Percentiles rank a stretch among this genome's conserved stretches.
These are phyloP conservation scores for Neodiprion lecontei DNA, from an alignment of 1,140 invertebrate genomes.

Conservation along the genomic window DNA sequence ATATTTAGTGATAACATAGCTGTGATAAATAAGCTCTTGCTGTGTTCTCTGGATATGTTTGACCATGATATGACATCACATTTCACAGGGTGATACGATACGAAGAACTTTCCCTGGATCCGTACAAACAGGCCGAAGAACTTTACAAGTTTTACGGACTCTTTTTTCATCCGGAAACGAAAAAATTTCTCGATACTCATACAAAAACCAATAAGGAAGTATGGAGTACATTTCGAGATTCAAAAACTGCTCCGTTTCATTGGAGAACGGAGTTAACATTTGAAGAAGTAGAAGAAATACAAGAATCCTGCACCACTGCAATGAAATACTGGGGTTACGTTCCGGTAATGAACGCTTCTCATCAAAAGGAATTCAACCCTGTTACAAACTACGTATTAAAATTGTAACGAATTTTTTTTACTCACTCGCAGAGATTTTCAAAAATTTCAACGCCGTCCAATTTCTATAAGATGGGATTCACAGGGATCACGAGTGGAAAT, in stretches of 20 bases:
- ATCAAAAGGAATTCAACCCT: slow-evolving; percentile 66
- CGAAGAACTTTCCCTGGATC: slow-evolving; percentile 84
- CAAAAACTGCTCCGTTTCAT: slow-evolving; percentile 82
- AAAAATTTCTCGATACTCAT: slow-evolving; percentile 81
- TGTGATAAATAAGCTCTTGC: too few relatives aligned
- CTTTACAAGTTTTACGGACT: slow-evolving; percentile 81
- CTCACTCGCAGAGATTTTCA: too few relatives aligned
- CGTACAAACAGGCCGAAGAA: slow-evolving; percentile 72
- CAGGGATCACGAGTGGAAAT: neutral
- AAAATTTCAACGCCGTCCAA: slow-evolving; percentile 7
- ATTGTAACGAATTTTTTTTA: slow-evolving; percentile 34
- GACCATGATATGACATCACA: neutral
- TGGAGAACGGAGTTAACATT: slow-evolving; percentile 80
- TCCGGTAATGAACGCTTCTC: slow-evolving; percentile 59
- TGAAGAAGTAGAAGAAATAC: slow-evolving; percentile 72
- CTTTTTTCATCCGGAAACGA: slow-evolving; percentile 72
- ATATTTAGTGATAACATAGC: too few relatives aligned
- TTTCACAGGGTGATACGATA: slow-evolving; percentile 78
- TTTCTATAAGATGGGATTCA: neutral
- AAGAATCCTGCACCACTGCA: slow-evolving; percentile 70
- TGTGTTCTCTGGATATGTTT: too few relatives aligned
- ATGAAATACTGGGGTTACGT: slow-evolving; percentile 83
- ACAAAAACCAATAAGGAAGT: slow-evolving; percentile 82
- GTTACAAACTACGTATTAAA: slow-evolving; percentile 53
- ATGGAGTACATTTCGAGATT: slow-evolving; percentile 84